These are phyloP conservation scores for Pseudococcus jackbeardsleyi DNA, from an alignment of 2,888 invertebrate genomes.

Conservation along the genomic window DNA sequence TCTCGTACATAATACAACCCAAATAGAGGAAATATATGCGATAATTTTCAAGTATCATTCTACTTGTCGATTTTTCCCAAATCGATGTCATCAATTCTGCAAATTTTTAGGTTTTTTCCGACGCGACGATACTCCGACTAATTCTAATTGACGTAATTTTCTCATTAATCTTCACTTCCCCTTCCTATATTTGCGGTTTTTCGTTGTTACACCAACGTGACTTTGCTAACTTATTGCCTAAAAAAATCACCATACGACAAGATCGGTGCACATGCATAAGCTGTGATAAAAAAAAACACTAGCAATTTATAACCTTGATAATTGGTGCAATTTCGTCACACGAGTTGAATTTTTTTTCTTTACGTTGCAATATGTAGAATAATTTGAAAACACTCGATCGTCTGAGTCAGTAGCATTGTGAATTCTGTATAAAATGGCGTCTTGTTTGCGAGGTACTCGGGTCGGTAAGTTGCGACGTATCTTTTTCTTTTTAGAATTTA, in stretches of 20 bases:
- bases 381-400: not conserved
- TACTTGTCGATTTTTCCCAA: not conserved
- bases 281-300: no score
- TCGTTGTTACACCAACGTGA: not conserved
- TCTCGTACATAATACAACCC: no score
- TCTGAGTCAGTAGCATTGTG: not conserved
- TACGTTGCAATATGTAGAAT: not conserved
- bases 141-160: not conserved
- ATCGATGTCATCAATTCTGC: not conserved
- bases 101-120: not conserved
- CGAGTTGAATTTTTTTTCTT: not conserved
- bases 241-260: no score
- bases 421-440: conserved; percentile 9
- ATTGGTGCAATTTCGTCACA: conserved; percentile 2
- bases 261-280: no score
- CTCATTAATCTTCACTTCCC: not conserved
- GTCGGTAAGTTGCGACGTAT: not conserved
- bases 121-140: not conserved
- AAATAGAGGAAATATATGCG: no score
- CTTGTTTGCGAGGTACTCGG: conserved; percentile 1
- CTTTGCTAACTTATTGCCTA: not conserved
- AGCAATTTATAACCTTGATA: not conserved
- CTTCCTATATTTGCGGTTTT: not conserved
- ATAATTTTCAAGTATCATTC: not conserved
- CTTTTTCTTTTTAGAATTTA: conserved; percentile 10